phyloP scores from a whole-genome alignment of 1,140 invertebrate genomes.

The Drosophila littoralis region DNA sequence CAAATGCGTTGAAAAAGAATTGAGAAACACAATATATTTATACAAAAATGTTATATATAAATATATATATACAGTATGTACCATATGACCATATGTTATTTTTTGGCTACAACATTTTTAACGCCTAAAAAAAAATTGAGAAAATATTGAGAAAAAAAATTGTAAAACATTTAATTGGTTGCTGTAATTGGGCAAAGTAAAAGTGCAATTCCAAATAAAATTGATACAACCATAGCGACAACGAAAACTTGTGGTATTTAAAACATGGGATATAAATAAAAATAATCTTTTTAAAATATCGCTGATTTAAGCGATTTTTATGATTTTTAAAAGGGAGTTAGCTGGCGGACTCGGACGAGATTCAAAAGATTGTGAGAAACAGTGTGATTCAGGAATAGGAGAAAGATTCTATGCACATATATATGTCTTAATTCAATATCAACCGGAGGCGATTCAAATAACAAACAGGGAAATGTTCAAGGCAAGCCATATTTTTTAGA shows the following conservation, averaged over 20 bases:
- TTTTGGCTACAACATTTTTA: conserved; percentile 73
- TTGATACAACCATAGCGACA: conserved; percentile 67
- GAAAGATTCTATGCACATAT: too few species aligned
- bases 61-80: conserved; percentile 44
- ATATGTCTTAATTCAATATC: too few species aligned
- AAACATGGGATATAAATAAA: background rate
- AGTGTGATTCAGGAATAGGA: too few species aligned
- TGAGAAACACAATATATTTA: conserved; percentile 41
- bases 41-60: conserved; percentile 43
- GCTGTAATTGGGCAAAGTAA: conserved; percentile 73
- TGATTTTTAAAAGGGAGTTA: too few species aligned
- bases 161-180: conserved; percentile 72
- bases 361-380: too few species aligned
- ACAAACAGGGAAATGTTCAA: too few species aligned
- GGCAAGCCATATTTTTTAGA: too few species aligned
- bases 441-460: too few species aligned
- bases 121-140: conserved; percentile 46
- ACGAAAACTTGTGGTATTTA: conserved; percentile 27
- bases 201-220: conserved; percentile 79
- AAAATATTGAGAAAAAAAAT: conserved; percentile 59
- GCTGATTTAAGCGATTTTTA: too few species aligned
- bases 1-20: conserved; percentile 50
- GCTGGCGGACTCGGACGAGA: too few species aligned
- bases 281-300: background rate
- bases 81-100: conserved; percentile 58